Evolutionary conservation across 2,888 invertebrate genomes (phyloP).

Genomic region (Apotomis betuletana): DNA sequence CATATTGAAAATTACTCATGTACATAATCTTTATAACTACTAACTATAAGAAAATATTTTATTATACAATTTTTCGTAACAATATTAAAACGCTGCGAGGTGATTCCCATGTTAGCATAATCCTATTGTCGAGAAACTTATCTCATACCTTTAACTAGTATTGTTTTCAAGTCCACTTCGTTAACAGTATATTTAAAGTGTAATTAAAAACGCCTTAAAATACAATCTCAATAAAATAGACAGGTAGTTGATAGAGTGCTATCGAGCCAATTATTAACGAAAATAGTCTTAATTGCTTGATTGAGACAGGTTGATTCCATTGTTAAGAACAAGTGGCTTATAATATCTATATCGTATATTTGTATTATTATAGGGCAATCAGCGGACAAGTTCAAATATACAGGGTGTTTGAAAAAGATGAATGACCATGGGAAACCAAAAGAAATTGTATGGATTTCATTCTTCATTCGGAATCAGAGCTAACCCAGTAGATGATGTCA

Average conservation of each 20-base stretch:
- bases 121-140: conserved; percentile 53
- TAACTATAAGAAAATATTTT: neutral
- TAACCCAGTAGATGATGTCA: too few species aligned
- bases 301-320: conserved; percentile 1
- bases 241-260: conserved; percentile 9
- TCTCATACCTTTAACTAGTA: conserved; percentile 8
- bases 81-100: conserved; percentile 55
- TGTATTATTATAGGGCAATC: too few species aligned
- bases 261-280: conserved; percentile 16
- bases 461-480: too few species aligned
- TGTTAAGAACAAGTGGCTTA: neutral
- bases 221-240: conserved; percentile 9
- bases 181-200: conserved; percentile 1
- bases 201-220: conserved; percentile 23
- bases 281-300: conserved; percentile 9
- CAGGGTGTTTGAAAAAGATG: too few species aligned
- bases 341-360: too few species aligned
- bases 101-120: conserved; percentile 60
- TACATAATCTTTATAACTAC: too few species aligned
- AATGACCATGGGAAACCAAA: too few species aligned
- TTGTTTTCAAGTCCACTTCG: conserved; percentile 30
- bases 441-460: too few species aligned
- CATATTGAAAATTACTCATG: too few species aligned
- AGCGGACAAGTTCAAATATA: too few species aligned
- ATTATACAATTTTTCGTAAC: conserved; percentile 46